phyloP scores from a whole-genome alignment of 1,140 invertebrate genomes.

The Potamilus streckersoni region DNA sequence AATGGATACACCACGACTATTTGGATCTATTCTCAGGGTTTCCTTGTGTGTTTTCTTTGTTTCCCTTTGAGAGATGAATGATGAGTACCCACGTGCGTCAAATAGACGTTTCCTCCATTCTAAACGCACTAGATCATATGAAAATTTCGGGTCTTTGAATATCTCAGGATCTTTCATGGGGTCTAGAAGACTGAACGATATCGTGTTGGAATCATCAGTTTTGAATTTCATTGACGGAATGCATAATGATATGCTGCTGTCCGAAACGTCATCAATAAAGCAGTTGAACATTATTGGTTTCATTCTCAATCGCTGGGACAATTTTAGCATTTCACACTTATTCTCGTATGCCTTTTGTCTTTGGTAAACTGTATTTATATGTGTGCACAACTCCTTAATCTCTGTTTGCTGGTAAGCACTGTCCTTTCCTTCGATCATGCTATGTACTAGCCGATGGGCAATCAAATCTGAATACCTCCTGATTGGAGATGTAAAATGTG shows the following conservation, averaged over 20 bases:
- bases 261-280: conserved; percentile 25
- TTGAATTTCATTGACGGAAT: conserved; percentile 24
- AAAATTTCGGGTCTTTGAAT: conserved; percentile 9
- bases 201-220: conserved; percentile 8
- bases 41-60: too few relatives aligned
- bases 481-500: conserved; percentile 68
- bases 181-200: conserved; percentile 33
- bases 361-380: conserved; percentile 25
- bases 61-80: too few relatives aligned
- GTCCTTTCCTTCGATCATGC: conserved; percentile 71
- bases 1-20: conserved; percentile 1
- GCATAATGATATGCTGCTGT: conserved; percentile 22
- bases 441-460: conserved; percentile 79
- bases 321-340: conserved; percentile 21
- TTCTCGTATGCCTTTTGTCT: conserved; percentile 34
- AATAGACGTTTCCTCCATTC: conserved; percentile 20
- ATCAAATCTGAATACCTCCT: conserved; percentile 69
- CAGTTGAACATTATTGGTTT: conserved; percentile 25
- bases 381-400: conserved; percentile 33
- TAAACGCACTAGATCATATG: conserved; percentile 2
- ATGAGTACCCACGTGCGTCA: not conserved
- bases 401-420: conserved; percentile 36
- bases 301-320: conserved; percentile 20
- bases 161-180: conserved; percentile 28
- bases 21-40: not conserved